Percentiles rank a stretch among this genome's conserved stretches.
Conservation (phyloP, 35 echinoderm and acorn worm species). For the Ptychodera flava region DNA sequence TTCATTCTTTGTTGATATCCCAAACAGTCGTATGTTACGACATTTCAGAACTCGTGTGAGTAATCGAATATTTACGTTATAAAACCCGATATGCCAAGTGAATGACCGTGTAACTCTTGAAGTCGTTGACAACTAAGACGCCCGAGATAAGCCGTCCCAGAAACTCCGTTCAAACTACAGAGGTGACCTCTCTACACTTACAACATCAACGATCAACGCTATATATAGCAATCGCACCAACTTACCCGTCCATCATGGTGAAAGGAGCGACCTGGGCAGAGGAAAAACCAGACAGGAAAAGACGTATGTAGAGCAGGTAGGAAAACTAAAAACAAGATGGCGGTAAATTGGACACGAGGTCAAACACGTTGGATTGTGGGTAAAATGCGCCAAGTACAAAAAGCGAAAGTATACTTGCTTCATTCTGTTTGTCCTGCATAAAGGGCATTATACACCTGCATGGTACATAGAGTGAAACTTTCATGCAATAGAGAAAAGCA, state of each 20-base stretch:
- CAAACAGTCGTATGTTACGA: too few relatives aligned
- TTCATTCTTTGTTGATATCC: too few relatives aligned
- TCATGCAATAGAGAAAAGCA: too few relatives aligned
- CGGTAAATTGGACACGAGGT: not conserved
- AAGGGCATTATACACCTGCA: too few relatives aligned
- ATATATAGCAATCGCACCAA: not conserved
- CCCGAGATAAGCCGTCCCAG: not conserved
- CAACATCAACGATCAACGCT: not conserved
- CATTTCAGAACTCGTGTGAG: not conserved
- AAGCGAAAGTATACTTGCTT: not conserved
- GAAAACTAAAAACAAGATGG: conserved; percentile 1
- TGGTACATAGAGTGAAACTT: too few relatives aligned
- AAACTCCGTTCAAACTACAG: not conserved
- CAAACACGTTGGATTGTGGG: not conserved
- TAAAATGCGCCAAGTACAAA: not conserved
- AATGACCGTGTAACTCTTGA: not conserved
- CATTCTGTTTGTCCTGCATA: too few relatives aligned
- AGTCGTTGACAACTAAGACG: not conserved
- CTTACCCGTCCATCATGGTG: not conserved
- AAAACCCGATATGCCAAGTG: not conserved
- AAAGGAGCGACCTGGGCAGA: not conserved
- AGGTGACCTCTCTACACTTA: not conserved
- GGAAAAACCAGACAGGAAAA: not conserved
- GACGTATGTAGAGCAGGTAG: not conserved
- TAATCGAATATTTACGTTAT: not conserved